A percentile compares a stretch with the other conserved stretches of the same genome.
Conservation (phyloP, 2,113 vertebrate species). For the Rana temporaria region DNA sequence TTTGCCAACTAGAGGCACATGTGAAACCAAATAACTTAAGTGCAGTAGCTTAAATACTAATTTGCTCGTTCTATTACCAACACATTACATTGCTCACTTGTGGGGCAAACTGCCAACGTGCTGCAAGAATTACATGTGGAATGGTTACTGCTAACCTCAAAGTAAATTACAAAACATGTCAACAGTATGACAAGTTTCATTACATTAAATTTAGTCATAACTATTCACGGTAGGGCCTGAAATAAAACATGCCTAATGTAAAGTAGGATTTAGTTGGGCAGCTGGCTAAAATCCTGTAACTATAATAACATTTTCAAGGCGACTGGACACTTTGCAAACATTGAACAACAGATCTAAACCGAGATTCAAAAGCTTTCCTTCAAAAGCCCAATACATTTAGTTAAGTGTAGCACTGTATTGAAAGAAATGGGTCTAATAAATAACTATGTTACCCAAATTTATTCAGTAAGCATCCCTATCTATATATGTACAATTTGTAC, state of each 20-base stretch:
- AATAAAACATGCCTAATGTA: conserved; percentile 30
- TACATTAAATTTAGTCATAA: conserved; percentile 40
- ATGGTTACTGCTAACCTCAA: conserved; percentile 44
- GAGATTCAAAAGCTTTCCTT: too few species aligned
- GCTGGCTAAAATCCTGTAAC: not conserved
- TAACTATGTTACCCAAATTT: too few species aligned
- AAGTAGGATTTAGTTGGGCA: not conserved
- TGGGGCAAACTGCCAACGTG: conserved; percentile 55
- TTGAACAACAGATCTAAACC: not conserved
- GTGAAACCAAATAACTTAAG: conserved; percentile 69
- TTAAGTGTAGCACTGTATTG: too few species aligned
- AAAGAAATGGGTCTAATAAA: too few species aligned
- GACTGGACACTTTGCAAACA: conserved; percentile 9
- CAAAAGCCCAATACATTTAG: too few species aligned
- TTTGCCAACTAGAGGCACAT: conserved; percentile 68
- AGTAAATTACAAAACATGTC: conserved; percentile 56
- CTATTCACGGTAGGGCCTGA: conserved; percentile 16
- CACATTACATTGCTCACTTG: conserved; percentile 54
- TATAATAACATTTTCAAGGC: conserved; percentile 12
- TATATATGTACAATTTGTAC: too few species aligned
- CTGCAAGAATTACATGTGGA: conserved; percentile 53
- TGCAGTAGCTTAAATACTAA: conserved; percentile 60
- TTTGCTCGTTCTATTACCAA: conserved; percentile 58
- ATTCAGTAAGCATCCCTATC: too few species aligned
- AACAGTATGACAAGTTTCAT: conserved; percentile 54